Evolutionary conservation across 2,888 invertebrate genomes (phyloP).

Genomic region (Nebria salina): DNA sequence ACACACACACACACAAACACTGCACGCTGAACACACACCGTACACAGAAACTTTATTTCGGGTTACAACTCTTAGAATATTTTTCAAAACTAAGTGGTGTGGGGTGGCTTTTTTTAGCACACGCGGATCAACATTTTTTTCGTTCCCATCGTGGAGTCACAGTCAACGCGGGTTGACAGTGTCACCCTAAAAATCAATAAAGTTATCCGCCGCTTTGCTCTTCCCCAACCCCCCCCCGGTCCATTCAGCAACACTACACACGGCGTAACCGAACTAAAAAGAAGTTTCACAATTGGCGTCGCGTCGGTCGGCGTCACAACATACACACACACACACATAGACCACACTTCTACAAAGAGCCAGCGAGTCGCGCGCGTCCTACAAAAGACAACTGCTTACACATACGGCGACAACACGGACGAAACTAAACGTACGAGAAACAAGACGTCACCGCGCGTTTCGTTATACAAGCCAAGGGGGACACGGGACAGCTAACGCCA

Average conservation of each 20-base stretch:
- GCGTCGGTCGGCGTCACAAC: constrained; percentile 45
- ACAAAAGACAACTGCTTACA: constrained; percentile 39
- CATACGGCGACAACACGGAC: constrained; percentile 41
- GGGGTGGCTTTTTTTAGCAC: constrained; percentile 53
- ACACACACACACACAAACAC: constrained; percentile 56
- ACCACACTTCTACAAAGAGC: constrained; percentile 33
- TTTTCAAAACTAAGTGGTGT: constrained; percentile 30
- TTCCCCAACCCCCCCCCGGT: constrained; percentile 59
- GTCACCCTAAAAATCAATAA: constrained; percentile 76
- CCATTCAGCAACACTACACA: constrained; percentile 61
- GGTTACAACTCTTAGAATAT: constrained; percentile 35
- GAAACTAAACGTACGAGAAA: constrained; percentile 35
- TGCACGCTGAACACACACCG: constrained; percentile 52
- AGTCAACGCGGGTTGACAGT: constrained; percentile 69
- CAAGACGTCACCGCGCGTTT: constrained; percentile 49
- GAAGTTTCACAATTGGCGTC: constrained; percentile 46
- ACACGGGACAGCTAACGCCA: constrained; percentile 41
- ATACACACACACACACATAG: constrained; percentile 29
- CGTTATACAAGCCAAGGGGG: constrained; percentile 52
- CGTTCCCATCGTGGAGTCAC: constrained; percentile 65
- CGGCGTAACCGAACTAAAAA: constrained; percentile 52
- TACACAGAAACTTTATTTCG: constrained; percentile 50
- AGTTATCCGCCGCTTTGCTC: constrained; percentile 65
- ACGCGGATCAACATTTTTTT: constrained; percentile 62
- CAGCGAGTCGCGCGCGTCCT: constrained; percentile 43